These are phyloP conservation scores for Clarias magur DNA, from an alignment of 2,113 vertebrate genomes.

Conservation along the genomic window DNA sequence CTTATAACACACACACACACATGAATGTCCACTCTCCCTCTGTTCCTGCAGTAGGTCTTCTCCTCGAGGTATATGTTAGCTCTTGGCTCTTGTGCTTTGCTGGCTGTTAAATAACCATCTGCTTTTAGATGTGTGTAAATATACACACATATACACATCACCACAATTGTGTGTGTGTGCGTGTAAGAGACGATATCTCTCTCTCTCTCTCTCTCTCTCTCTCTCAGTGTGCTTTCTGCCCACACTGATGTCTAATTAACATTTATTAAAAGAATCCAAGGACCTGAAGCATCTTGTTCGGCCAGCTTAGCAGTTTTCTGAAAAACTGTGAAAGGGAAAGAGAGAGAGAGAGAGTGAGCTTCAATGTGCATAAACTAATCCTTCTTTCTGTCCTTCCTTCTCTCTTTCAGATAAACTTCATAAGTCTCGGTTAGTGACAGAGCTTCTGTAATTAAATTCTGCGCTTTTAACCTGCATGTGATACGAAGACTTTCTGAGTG, in stretches of 20 bases:
- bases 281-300: constrained; percentile 41
- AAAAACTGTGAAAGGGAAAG: constrained; percentile 15
- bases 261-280: constrained; percentile 58
- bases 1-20: constrained; percentile 4
- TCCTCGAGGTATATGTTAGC: constrained; percentile 20
- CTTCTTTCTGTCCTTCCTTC: neutral
- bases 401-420: neutral
- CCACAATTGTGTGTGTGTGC: constrained; percentile 4
- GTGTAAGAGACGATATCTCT: neutral
- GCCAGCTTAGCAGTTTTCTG: constrained; percentile 39
- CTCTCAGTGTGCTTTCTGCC: constrained; percentile 8
- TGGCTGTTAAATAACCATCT: constrained; percentile 43
- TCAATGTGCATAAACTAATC: neutral
- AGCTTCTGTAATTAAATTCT: constrained; percentile 8
- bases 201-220: constrained; percentile 10
- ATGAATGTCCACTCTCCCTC: constrained; percentile 6
- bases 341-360: neutral
- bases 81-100: constrained; percentile 35
- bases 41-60: constrained; percentile 26
- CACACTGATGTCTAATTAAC: constrained; percentile 59
- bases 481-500: neutral
- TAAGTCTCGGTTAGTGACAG: neutral
- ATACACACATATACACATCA: neutral
- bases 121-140: constrained; percentile 36
- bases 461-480: neutral